phyloP scores from a whole-genome alignment of 2,113 vertebrate species.

The Myrmecophaga tridactyla region DNA sequence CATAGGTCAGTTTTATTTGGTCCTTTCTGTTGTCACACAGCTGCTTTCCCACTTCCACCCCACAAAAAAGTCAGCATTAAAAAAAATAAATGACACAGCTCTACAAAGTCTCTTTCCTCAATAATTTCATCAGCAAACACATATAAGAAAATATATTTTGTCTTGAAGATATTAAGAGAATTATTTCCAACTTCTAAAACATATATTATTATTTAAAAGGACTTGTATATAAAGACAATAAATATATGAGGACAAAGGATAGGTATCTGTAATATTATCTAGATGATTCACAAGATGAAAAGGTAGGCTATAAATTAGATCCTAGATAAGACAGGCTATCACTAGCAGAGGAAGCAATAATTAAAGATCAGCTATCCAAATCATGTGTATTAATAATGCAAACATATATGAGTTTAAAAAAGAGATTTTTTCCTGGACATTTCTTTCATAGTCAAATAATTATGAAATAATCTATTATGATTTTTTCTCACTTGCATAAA shows the following conservation, averaged over 20 bases:
- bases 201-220: neutral
- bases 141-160: neutral
- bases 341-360: neutral
- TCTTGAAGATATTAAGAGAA: neutral
- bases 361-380: neutral
- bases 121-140: no score
- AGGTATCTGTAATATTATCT: neutral
- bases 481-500: neutral
- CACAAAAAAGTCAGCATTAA: neutral
- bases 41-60: accelerated
- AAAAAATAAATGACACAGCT: neutral
- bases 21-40: neutral
- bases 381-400: neutral
- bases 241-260: neutral
- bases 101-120: no score
- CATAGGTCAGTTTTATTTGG: neutral
- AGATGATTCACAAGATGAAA: neutral
- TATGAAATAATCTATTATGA: neutral
- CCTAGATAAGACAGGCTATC: neutral
- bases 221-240: neutral
- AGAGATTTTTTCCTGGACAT: neutral
- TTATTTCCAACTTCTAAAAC: neutral
- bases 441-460: neutral
- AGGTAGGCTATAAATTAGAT: neutral
- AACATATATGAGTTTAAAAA: neutral